Percentiles rank a stretch among this genome's conserved stretches.
phyloP scores from a whole-genome alignment of 2,113 vertebrate species.

The Xerus inauris region DNA sequence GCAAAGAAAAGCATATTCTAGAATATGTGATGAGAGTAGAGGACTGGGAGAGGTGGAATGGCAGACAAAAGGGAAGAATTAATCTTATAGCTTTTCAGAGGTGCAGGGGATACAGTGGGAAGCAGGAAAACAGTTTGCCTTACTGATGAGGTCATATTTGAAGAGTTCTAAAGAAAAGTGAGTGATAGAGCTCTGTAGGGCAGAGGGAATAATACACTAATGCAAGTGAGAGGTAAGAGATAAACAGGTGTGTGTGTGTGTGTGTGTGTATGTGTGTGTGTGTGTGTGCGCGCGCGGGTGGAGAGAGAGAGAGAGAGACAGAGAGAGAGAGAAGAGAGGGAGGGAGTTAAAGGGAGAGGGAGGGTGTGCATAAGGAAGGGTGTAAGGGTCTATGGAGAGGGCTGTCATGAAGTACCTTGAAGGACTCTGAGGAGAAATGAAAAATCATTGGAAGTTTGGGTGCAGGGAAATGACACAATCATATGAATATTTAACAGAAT shows the following conservation, averaged over 20 bases:
- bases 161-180: not conserved
- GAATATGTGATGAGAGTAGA: too few species aligned
- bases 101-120: rapidly evolving
- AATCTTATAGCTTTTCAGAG: not conserved
- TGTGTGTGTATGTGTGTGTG: not conserved
- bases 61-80: not conserved
- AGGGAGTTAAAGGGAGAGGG: not conserved
- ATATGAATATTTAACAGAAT: not conserved
- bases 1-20: not conserved
- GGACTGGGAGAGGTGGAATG: rapidly evolving
- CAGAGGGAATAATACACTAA: not conserved
- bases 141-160: not conserved
- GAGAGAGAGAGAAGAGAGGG: not conserved
- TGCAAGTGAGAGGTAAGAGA: not conserved
- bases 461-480: not conserved
- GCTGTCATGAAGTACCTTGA: not conserved
- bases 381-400: rapidly evolving
- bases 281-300: too few species aligned
- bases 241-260: not conserved
- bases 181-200: not conserved
- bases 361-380: rapidly evolving
- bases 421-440: not conserved
- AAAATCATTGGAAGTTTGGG: not conserved
- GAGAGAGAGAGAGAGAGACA: too few species aligned
- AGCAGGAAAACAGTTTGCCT: not conserved